A percentile compares a stretch with the other conserved stretches of the same genome.
Evolutionary conservation across 2,888 invertebrate genomes (phyloP).

Genomic region (Pristionchus mayeri): DNA sequence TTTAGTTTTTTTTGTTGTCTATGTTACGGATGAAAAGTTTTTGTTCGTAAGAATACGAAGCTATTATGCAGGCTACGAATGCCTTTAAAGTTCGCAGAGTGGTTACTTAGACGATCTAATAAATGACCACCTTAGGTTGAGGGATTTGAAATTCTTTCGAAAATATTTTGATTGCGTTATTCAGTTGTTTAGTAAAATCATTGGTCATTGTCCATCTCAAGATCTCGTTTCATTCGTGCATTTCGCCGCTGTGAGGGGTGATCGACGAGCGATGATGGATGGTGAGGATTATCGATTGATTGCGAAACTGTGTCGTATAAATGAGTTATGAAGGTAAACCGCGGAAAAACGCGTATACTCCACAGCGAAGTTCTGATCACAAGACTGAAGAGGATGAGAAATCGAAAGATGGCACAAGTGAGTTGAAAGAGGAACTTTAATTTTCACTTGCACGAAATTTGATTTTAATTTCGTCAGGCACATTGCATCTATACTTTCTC

Average conservation of each 20-base stretch:
- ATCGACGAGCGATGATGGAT: neutral
- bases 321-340: neutral
- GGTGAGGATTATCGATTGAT: neutral
- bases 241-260: neutral
- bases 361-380: no score
- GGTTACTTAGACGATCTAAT: no score
- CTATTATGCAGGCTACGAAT: no score
- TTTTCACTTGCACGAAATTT: neutral
- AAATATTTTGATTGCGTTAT: no score
- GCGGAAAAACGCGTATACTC: neutral
- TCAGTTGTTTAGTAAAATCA: no score
- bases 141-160: no score
- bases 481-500: neutral
- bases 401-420: neutral
- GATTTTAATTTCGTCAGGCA: neutral
- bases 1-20: no score
- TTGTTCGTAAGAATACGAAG: no score
- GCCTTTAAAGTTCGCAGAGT: no score
- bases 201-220: no score
- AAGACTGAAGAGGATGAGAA: neutral
- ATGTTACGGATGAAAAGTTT: no score
- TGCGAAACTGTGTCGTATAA: neutral
- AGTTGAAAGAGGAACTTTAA: neutral
- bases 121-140: no score
- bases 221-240: neutral